These are phyloP conservation scores for Oceanites oceanicus DNA, from an alignment of 2,113 vertebrate species.

Conservation along the genomic window DNA sequence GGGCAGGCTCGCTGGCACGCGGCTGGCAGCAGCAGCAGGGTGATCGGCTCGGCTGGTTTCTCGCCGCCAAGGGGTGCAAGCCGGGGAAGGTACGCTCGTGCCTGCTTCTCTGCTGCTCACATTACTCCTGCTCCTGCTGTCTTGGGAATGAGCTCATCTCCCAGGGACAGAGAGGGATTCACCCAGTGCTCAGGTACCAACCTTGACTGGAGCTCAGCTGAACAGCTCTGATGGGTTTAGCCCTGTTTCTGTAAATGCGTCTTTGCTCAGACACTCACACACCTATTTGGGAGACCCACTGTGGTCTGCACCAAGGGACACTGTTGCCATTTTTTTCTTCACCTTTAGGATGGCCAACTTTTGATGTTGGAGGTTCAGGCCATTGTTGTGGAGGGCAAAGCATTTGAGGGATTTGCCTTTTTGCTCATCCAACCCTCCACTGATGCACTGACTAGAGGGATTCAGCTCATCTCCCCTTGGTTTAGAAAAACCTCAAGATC, in stretches of 20 bases:
- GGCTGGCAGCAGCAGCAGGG: accelerated
- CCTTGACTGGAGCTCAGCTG: accelerated
- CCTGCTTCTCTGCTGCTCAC: neutral
- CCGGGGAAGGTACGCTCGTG: accelerated
- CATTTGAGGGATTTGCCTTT: neutral
- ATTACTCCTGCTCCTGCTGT: neutral
- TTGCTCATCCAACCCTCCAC: neutral
- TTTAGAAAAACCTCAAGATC: neutral
- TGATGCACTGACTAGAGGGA: accelerated
- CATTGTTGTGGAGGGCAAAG: neutral
- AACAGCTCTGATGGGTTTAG: neutral
- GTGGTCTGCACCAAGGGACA: neutral
- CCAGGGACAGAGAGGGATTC: neutral
- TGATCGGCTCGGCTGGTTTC: accelerated
- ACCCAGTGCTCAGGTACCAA: neutral
- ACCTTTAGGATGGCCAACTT: neutral
- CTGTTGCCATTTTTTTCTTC: neutral
- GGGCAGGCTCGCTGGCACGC: conserved; percentile 42
- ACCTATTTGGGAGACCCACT: accelerated
- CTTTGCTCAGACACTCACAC: neutral
- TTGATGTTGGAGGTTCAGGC: neutral
- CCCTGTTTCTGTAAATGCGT: neutral
- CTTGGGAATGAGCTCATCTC: neutral
- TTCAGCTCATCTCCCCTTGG: neutral
- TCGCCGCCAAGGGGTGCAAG: accelerated